Percentiles rank a stretch among this genome's conserved stretches.
Conservation (phyloP, 1,140 invertebrate genomes). For the Diprion similis region DNA sequence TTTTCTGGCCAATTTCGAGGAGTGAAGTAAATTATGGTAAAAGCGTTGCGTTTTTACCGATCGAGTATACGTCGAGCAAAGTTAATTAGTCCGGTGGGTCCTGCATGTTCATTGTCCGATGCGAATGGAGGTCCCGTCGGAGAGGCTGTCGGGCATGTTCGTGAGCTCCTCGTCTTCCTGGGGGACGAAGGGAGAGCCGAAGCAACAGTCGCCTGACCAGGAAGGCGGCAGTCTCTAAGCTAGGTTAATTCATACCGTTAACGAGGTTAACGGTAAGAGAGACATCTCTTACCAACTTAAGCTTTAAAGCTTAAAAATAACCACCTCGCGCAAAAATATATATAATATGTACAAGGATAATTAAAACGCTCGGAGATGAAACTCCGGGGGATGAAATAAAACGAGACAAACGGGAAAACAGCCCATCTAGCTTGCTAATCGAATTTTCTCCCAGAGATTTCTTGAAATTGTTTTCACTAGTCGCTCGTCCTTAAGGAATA, state of each 20-base stretch:
- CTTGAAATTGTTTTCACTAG: constrained; percentile 60
- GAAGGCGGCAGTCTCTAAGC: background rate
- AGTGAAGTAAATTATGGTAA: too few relatives aligned
- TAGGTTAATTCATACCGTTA: background rate
- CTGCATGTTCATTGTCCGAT: too few relatives aligned
- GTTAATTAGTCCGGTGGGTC: too few relatives aligned
- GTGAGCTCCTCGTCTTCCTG: too few relatives aligned
- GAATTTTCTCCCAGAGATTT: constrained; percentile 59
- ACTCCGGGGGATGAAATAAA: constrained; percentile 19
- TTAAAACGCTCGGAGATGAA: constrained; percentile 21
- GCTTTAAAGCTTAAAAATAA: too few relatives aligned
- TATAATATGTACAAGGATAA: constrained; percentile 17
- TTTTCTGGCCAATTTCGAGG: too few relatives aligned
- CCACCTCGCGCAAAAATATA: too few relatives aligned
- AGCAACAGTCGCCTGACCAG: background rate
- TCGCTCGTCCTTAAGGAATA: constrained; percentile 28
- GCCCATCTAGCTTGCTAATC: constrained; percentile 60
- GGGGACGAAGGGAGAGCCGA: background rate
- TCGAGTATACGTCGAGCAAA: too few relatives aligned
- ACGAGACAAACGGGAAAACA: constrained; percentile 49
- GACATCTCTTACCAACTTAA: background rate
- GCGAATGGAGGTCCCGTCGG: too few relatives aligned
- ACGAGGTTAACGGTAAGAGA: constrained; percentile 2
- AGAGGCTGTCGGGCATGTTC: too few relatives aligned
- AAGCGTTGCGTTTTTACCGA: too few relatives aligned